Percentiles rank a stretch among this genome's conserved stretches.
Evolutionary conservation across 2,797 vertebrate genomes (phyloP).

Genomic region (Coregonus ussuriensis): DNA sequence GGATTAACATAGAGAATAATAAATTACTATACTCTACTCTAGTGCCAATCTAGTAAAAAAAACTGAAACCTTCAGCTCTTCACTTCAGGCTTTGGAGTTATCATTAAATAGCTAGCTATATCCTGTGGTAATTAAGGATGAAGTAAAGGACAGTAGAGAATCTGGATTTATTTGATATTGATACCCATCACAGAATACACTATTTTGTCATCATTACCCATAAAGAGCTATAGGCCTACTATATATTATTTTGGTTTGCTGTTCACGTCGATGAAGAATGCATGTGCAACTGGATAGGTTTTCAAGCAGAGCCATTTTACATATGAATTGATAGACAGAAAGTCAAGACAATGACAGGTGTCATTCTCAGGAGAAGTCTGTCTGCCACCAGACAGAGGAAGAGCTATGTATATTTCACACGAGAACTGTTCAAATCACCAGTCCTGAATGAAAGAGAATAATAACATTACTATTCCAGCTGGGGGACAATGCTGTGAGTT

Average conservation of each 20-base stretch:
- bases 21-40: not conserved
- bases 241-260: too few species aligned
- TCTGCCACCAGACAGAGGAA: not conserved
- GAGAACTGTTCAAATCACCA: constrained; percentile 34
- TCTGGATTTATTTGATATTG: too few species aligned
- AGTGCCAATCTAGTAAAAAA: not conserved
- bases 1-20: not conserved
- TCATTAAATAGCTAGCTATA: not conserved
- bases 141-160: too few species aligned
- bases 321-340: not conserved
- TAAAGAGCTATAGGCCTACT: too few species aligned
- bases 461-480: constrained; percentile 35
- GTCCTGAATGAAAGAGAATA: constrained; percentile 43
- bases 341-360: not conserved
- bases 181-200: too few species aligned
- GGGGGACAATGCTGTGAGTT: constrained; percentile 37
- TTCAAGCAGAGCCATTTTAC: not conserved
- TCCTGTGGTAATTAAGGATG: too few species aligned
- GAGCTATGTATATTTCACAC: constrained; percentile 17
- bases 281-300: too few species aligned
- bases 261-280: too few species aligned
- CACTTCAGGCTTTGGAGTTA: not conserved
- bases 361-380: not conserved
- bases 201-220: too few species aligned
- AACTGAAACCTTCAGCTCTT: not conserved